These are phyloP conservation scores for Actias luna DNA, from an alignment of 2,888 invertebrate genomes.

Conservation along the genomic window DNA sequence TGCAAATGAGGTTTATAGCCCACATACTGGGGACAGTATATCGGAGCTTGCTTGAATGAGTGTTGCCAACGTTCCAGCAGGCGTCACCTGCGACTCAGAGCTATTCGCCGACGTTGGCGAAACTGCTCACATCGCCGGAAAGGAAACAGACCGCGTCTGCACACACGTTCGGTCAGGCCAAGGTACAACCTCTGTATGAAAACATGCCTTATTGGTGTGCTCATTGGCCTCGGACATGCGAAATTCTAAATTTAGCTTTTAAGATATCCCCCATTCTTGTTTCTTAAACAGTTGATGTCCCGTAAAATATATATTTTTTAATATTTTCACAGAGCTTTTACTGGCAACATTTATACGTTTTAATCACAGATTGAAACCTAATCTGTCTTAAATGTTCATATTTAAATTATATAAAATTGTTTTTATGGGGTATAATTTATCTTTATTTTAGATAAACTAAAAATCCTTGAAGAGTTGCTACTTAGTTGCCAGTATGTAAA, in stretches of 20 bases:
- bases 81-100: slow-evolving; percentile 82
- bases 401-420: too few relatives aligned
- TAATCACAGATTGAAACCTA: neutral
- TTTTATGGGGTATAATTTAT: too few relatives aligned
- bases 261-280: slow-evolving; percentile 33
- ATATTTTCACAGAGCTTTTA: neutral
- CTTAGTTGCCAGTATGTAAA: too few relatives aligned
- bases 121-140: slow-evolving; percentile 87
- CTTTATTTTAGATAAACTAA: too few relatives aligned
- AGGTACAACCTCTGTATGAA: slow-evolving; percentile 60
- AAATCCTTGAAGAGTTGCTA: too few relatives aligned
- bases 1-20: slow-evolving; percentile 3
- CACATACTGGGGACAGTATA: neutral
- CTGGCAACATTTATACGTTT: neutral
- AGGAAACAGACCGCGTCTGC: slow-evolving; percentile 71
- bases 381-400: too few relatives aligned
- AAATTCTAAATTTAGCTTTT: slow-evolving; percentile 78
- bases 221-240: slow-evolving; percentile 73
- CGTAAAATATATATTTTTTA: neutral
- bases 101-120: slow-evolving; percentile 90
- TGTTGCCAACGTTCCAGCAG: slow-evolving; percentile 80
- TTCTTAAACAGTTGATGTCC: slow-evolving; percentile 42
- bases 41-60: slow-evolving; percentile 68
- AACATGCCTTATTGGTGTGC: slow-evolving; percentile 68
- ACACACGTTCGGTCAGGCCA: slow-evolving; percentile 80